phyloP scores from a whole-genome alignment of 2,888 invertebrate species.

The Erynnis tages region DNA sequence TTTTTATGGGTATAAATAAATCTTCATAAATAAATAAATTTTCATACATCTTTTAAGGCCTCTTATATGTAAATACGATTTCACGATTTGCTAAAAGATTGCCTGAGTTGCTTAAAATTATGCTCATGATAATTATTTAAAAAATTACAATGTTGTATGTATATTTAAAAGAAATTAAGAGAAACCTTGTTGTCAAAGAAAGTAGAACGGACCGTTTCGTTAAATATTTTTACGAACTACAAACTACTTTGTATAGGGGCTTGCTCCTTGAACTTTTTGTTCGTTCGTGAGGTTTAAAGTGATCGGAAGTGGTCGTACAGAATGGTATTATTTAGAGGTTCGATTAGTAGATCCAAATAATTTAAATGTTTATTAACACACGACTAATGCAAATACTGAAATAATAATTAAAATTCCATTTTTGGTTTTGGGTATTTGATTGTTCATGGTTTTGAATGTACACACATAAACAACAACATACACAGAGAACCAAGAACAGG shows the following conservation, averaged over 20 bases:
- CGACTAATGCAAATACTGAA: too few species aligned
- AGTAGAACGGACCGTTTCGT: constrained; percentile 8
- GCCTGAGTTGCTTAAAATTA: not conserved
- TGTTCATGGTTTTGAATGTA: too few species aligned
- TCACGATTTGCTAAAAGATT: not conserved
- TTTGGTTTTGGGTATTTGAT: too few species aligned
- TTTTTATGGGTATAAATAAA: not conserved
- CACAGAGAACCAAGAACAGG: too few species aligned
- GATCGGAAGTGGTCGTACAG: not conserved
- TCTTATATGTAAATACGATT: too few species aligned
- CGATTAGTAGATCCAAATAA: not conserved
- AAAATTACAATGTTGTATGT: not conserved
- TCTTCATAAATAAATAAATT: too few species aligned
- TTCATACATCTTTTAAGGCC: too few species aligned
- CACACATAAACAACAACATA: too few species aligned
- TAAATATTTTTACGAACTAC: constrained; percentile 1
- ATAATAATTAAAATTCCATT: too few species aligned
- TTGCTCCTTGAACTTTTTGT: constrained; percentile 14
- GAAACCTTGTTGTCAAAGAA: constrained; percentile 22
- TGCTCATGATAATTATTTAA: constrained; percentile 1
- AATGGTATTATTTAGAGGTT: not conserved
- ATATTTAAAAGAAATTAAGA: constrained; percentile 9
- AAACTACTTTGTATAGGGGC: not conserved
- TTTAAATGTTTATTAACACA: not conserved
- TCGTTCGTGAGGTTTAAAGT: constrained; percentile 3